Evolutionary conservation across 2,113 vertebrate genomes (phyloP).

Genomic region (Psittacula cyanocephala): DNA sequence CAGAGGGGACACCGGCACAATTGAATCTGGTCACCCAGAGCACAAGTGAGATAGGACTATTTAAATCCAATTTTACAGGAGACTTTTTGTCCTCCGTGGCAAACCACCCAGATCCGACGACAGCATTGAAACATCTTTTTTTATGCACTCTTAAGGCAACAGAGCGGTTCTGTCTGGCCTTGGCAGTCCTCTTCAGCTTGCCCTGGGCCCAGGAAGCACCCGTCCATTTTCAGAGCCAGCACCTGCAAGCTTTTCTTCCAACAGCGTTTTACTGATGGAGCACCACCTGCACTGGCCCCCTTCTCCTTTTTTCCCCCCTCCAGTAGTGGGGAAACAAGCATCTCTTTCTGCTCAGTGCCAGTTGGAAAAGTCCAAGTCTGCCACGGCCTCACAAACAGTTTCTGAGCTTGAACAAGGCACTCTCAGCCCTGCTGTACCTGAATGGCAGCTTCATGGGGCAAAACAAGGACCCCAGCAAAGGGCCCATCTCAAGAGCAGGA

Average conservation of each 20-base stretch:
- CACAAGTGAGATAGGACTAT: conserved; percentile 84
- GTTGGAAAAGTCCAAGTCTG: conserved; percentile 56
- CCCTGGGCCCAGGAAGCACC: conserved; percentile 75
- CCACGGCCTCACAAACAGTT: conserved; percentile 63
- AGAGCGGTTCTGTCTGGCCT: conserved; percentile 68
- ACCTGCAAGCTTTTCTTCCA: conserved; percentile 75
- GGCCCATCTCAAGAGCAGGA: conserved; percentile 18
- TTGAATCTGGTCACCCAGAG: conserved; percentile 83
- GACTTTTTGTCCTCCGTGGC: conserved; percentile 81
- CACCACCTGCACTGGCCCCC: conserved; percentile 75
- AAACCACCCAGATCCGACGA: conserved; percentile 78
- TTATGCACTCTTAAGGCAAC: conserved; percentile 78
- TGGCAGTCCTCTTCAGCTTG: conserved; percentile 71
- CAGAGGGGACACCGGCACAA: conserved; percentile 82
- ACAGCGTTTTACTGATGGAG: conserved; percentile 62
- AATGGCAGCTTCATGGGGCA: conserved; percentile 55
- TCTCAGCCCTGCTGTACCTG: conserved; percentile 52
- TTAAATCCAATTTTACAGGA: conserved; percentile 81
- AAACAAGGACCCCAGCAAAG: conserved; percentile 13
- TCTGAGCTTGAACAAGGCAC: conserved; percentile 46
- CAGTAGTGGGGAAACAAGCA: conserved; percentile 52
- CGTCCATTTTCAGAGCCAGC: conserved; percentile 64
- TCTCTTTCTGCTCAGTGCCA: conserved; percentile 75
- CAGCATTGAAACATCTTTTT: conserved; percentile 86
- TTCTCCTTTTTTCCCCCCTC: background rate